Evolutionary conservation across 2,888 invertebrate species (phyloP).

Genomic region (Stomorhina lunata): DNA sequence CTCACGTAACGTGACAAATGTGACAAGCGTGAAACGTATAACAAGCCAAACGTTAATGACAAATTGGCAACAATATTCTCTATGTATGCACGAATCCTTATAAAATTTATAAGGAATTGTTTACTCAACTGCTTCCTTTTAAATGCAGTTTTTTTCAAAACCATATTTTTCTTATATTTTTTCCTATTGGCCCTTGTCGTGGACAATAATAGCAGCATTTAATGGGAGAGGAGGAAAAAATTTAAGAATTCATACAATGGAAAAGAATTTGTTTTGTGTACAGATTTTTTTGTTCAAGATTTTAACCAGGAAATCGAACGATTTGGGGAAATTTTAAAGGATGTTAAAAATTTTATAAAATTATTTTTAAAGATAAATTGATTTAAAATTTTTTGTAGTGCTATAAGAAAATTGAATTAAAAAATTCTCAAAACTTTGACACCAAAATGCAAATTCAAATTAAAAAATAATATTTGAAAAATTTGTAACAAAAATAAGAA

Average conservation of each 20-base stretch:
- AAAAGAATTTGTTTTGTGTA: background rate
- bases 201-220: background rate
- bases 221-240: no score
- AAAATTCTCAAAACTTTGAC: no score
- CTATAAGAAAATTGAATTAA: no score
- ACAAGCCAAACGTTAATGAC: constrained; percentile 66
- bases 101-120: background rate
- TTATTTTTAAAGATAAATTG: no score
- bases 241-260: background rate
- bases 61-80: constrained; percentile 63
- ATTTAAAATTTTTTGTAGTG: no score
- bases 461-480: no score
- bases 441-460: no score
- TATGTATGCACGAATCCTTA: constrained; percentile 30
- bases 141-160: background rate
- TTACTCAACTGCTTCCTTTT: background rate
- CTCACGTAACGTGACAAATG: constrained; percentile 66
- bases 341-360: no score
- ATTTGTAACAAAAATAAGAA: no score
- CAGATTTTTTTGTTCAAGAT: background rate
- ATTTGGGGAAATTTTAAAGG: no score
- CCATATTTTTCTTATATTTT: background rate
- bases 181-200: background rate
- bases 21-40: constrained; percentile 65
- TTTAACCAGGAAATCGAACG: background rate